Conservation (phyloP, 2,797 vertebrate genomes). For the Rhynchotus rufescens region DNA sequence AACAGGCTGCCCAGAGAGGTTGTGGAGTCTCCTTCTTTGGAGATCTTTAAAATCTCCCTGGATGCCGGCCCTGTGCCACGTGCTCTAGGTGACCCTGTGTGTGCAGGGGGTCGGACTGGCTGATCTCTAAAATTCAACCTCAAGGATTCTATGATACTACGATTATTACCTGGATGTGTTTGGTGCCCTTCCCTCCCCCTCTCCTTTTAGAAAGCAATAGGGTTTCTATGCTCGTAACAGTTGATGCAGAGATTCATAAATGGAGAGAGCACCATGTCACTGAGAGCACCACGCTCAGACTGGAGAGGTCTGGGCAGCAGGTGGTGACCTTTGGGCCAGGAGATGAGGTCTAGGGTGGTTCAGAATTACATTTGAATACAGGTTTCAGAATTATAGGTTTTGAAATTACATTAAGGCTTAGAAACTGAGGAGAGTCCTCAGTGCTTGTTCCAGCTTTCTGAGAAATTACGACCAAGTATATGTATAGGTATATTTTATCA, state of each 20-base stretch:
- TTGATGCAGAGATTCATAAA: no score
- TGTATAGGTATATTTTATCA: background rate
- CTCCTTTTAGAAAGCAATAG: background rate
- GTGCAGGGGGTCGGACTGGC: no score
- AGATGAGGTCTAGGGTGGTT: background rate
- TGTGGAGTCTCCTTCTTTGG: no score
- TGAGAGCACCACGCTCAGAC: background rate
- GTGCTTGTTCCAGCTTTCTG: background rate
- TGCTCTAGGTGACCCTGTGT: no score
- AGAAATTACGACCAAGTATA: background rate
- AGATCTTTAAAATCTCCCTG: no score
- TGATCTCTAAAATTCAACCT: no score
- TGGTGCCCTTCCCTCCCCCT: background rate
- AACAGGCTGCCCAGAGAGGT: no score
- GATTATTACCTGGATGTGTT: no score
- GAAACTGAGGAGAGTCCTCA: background rate
- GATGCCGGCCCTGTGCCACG: no score
- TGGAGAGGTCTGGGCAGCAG: background rate
- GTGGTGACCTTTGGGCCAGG: background rate
- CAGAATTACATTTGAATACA: no score
- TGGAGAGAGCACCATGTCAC: accelerated
- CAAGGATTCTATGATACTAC: no score
- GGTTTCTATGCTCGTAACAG: background rate
- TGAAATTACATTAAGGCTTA: background rate
- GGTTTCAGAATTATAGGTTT: background rate